Conservation (phyloP, 2,888 invertebrate species). For the Eupithecia abbreviata region DNA sequence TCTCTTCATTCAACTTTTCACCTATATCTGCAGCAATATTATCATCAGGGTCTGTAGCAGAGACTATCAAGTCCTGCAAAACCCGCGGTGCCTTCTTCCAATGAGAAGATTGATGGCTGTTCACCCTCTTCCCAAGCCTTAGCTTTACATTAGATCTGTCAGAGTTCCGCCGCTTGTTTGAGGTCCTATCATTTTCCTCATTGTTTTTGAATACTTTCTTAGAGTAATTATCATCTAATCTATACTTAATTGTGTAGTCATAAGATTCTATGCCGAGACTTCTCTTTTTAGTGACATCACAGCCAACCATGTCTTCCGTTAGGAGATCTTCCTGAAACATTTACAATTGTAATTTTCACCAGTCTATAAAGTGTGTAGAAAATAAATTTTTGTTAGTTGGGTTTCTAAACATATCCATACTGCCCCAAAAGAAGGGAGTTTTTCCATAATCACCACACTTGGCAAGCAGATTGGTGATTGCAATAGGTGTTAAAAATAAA, state of each 20-base stretch:
- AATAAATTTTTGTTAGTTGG: background rate
- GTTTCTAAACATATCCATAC: background rate
- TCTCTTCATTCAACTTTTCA: slow-evolving; percentile 88
- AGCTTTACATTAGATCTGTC: slow-evolving; percentile 85
- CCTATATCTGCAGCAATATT: slow-evolving; percentile 89
- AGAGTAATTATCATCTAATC: slow-evolving; percentile 81
- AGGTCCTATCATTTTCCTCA: slow-evolving; percentile 57
- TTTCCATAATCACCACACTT: background rate
- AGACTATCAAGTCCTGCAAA: slow-evolving; percentile 84
- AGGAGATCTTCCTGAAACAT: slow-evolving; percentile 89
- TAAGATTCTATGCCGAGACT: slow-evolving; percentile 90
- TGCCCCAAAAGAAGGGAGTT: background rate
- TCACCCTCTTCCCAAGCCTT: slow-evolving; percentile 80
- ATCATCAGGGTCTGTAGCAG: slow-evolving; percentile 78
- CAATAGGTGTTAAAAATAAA: background rate
- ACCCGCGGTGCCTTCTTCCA: slow-evolving; percentile 82
- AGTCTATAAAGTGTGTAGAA: background rate
- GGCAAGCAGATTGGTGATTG: background rate
- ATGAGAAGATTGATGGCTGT: slow-evolving; percentile 70
- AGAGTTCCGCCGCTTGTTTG: slow-evolving; percentile 84
- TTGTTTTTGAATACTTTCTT: slow-evolving; percentile 69
- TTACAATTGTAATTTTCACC: background rate
- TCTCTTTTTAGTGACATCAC: slow-evolving; percentile 88
- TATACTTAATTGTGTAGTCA: slow-evolving; percentile 87
- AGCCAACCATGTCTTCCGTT: slow-evolving; percentile 90